Percentiles rank a stretch among this genome's conserved stretches.
Conservation (phyloP, 2,113 vertebrate genomes). For the Prietella phreatophila region DNA sequence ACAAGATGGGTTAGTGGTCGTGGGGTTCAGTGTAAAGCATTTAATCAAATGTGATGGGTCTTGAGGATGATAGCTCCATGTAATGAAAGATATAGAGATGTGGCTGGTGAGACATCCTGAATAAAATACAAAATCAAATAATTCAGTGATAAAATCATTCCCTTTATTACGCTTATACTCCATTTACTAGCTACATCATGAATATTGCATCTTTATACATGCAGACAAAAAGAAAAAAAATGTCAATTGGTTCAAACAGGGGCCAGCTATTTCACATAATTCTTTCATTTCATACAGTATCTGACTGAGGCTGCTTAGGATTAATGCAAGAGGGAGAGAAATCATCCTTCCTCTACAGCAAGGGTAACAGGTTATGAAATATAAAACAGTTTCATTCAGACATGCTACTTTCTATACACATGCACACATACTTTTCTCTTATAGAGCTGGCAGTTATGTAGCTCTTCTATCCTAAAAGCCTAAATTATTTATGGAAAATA, state of each 20-base stretch:
- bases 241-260: not conserved
- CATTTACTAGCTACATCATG: not conserved
- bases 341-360: not conserved
- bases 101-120: not conserved
- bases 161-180: not conserved
- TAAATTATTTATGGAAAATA: conserved; percentile 34
- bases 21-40: too few species aligned
- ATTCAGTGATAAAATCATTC: not conserved
- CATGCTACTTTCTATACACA: not conserved
- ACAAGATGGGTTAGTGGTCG: not conserved
- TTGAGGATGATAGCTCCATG: not conserved
- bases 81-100: not conserved
- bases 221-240: not conserved
- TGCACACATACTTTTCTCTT: conserved; percentile 4
- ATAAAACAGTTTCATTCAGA: conserved; percentile 4
- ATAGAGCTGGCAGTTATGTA: not conserved
- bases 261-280: not conserved
- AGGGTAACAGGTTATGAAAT: not conserved
- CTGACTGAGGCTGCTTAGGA: conserved; percentile 9
- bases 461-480: conserved; percentile 1
- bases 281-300: not conserved
- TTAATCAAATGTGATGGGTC: not conserved
- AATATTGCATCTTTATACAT: conserved; percentile 3
- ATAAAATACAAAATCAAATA: conserved; percentile 9
- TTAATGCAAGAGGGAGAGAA: not conserved